phyloP scores from a whole-genome alignment of 2,113 vertebrate genomes.

The Callionymus lyra region DNA sequence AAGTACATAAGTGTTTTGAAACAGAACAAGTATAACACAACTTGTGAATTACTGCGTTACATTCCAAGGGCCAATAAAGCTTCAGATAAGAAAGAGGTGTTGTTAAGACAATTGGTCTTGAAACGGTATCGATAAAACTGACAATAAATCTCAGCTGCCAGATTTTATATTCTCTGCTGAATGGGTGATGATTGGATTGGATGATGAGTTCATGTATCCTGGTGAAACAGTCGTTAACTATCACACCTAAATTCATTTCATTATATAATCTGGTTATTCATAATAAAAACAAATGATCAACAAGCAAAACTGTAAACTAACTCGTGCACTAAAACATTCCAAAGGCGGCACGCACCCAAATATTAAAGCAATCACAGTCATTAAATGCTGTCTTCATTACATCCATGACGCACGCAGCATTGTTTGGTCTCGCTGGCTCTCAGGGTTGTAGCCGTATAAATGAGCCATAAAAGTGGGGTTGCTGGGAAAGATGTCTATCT shows the following conservation, averaged over 20 bases:
- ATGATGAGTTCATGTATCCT: too few relatives aligned
- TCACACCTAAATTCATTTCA: too few relatives aligned
- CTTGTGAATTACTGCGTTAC: constrained; percentile 13
- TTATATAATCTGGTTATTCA: too few relatives aligned
- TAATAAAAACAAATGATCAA: too few relatives aligned
- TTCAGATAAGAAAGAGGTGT: constrained; percentile 45
- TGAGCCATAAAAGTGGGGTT: constrained; percentile 56
- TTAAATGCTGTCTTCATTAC: constrained; percentile 30
- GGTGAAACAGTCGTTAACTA: too few relatives aligned
- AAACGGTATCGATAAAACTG: constrained; percentile 34
- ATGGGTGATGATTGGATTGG: constrained; percentile 13
- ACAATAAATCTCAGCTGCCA: constrained; percentile 38
- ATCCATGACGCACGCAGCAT: constrained; percentile 27
- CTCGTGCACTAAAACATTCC: too few relatives aligned
- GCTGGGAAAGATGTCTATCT: constrained; percentile 65
- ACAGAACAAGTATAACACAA: constrained; percentile 33
- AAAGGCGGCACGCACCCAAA: too few relatives aligned
- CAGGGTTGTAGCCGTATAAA: constrained; percentile 60
- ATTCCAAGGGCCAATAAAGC: constrained; percentile 59
- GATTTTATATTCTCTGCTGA: constrained; percentile 32
- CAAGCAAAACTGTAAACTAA: too few relatives aligned
- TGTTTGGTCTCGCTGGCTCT: constrained; percentile 33
- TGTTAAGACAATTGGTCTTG: constrained; percentile 42
- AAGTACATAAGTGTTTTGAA: not conserved
- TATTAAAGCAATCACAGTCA: constrained; percentile 11